Base-by-base conservation (phyloP, 2,797 vertebrate genomes). In the Danio aesculapii region DNA sequence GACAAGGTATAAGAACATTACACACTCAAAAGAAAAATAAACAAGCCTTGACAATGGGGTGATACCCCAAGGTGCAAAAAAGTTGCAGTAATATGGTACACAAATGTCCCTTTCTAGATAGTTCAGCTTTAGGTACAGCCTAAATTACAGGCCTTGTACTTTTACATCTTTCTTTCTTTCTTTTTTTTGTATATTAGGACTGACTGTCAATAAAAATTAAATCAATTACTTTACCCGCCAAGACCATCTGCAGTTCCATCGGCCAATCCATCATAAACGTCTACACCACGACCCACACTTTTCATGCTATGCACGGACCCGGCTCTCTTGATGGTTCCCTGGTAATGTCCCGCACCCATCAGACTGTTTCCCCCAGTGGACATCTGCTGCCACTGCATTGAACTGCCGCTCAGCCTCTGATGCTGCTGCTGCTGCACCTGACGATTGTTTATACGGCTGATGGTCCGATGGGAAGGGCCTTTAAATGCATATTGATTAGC, bases 381-480 rank as follows among this genome's bases (percentile, higher is more conserved):
- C 57, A 82, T 62, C 7, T 90, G 88, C 61, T 89, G 87, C 84
- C 82, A 88, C 77, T 90, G 92, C 70, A 92, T 14, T 41, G 86
- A 43, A 81, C 41, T 77, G 50, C 63, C 76, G 61, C 74, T 61
- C 53, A 85, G 50, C 66, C 77, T 86, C n/a, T 92, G 91, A 61
- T 93, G 90, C 77, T 75, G 73, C 46, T 91, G 91, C 46, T 90
- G 73, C 57, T 92, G 91, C 69, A 84, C 79, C 19, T 92, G 89
- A 57, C 91, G 92, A 92, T 98, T 97, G 89, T 96, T 94, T 77
- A 95, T 94, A 4, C 98, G 94, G 88, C 94, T 98, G 66, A 99
- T 95, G 14, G 97, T 98, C 82, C 98, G 93, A 92, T 98, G 96
- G 82, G 98, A 96, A 0, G 98, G 98, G 0, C 97, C 98, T 0